Evolutionary conservation across 2,888 invertebrate genomes (phyloP), one percentile per base, ranked within the genome.

Genomic region (Apotomis turbidana): DNA sequence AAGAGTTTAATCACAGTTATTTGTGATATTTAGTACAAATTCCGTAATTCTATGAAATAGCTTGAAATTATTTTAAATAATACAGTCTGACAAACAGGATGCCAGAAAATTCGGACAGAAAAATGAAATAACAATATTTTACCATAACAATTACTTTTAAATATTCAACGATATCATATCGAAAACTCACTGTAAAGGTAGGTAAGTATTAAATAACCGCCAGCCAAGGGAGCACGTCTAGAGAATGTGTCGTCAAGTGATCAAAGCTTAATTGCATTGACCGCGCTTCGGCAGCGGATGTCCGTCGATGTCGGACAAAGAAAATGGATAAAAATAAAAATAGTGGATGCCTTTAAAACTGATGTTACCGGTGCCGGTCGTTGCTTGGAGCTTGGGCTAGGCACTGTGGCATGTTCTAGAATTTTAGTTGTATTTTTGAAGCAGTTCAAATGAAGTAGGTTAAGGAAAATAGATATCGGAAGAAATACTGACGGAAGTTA

Each of bases 181-280:
- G 3, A 9, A 9, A 6, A 10, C 2, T 12, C 10, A 10, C 49
- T 2, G 2, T 49, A 49, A 49, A 49, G 49, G 10, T 46, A 63
- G 8, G n/a, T 10, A 64, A 4, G n/a, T n/a, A 66, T 66, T 55
- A 80, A 75, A 80, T 79, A 81, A 80, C 78, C 78, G 74, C 63
- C 61, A 76, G 71, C 74, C 76, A 73, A 80, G 81, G 27, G 81
- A 84, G 85, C 84, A 83, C 80, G 82, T 86, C 82, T 83, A 82
- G 81, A 86, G 88, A 88, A 88, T 88, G 86, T 90, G 88, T 90
- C 87, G 85, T 89, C 87, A 89, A 87, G 86, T 86, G 90, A 90
- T 90, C 90, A 90, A 89, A 90, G 89, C 89, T 89, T 91, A 90
- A 91, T 91, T 91, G 89, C 90, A 86, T 89, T 88, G 89, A 87